Conservation (phyloP, 2,113 vertebrate genomes). For the Ailuropoda melanoleuca region DNA sequence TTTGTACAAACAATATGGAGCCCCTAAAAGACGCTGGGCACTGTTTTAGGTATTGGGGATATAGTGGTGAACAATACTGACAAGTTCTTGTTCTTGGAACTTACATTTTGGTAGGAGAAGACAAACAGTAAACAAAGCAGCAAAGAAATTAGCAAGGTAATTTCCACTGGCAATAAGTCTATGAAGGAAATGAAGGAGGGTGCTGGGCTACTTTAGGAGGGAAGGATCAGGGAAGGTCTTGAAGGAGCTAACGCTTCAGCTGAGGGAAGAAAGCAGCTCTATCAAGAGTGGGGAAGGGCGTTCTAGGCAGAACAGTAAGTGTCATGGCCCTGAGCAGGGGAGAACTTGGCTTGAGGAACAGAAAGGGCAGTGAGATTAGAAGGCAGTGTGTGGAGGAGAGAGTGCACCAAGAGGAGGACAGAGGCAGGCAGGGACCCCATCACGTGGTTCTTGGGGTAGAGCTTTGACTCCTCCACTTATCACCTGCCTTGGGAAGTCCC, state of each 20-base stretch:
- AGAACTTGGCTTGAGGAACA: neutral
- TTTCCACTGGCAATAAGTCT: neutral
- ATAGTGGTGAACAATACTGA: neutral
- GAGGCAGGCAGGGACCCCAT: neutral
- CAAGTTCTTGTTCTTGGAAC: neutral
- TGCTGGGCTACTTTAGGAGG: neutral
- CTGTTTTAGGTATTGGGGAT: neutral
- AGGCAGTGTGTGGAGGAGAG: neutral
- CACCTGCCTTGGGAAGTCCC: neutral
- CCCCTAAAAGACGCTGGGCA: neutral
- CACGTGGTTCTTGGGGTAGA: neutral
- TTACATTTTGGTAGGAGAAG: neutral
- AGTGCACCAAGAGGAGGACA: neutral
- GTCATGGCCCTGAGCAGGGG: neutral
- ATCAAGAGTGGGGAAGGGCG: neutral
- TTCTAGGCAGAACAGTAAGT: conserved; percentile 1
- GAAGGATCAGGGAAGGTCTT: neutral
- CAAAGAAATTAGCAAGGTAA: neutral
- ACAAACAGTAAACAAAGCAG: neutral
- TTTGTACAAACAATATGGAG: neutral
- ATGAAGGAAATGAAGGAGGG: neutral
- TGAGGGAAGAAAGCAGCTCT: neutral
- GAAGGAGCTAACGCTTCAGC: neutral
- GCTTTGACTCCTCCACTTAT: neutral
- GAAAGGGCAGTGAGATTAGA: neutral